Percentiles rank a stretch among this genome's conserved stretches.
These are phyloP conservation scores for Idaea aversata DNA, from an alignment of 2,888 invertebrate genomes.

Conservation along the genomic window DNA sequence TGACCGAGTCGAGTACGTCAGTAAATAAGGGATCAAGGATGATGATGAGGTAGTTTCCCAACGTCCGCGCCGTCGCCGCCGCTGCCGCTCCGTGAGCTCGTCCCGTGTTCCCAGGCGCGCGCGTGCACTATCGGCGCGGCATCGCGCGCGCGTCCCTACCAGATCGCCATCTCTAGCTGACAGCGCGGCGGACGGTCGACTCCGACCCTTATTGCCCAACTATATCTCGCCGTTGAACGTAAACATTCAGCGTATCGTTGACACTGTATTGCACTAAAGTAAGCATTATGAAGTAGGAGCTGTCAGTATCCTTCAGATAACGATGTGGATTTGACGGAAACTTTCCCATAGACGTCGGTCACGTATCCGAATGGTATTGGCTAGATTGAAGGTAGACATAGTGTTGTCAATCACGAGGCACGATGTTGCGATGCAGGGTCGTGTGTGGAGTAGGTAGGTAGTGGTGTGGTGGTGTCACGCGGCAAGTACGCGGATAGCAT, in stretches of 20 bases:
- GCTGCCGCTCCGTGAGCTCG: background rate
- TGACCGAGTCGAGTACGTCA: background rate
- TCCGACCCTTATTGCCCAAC: background rate
- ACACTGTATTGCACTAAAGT: background rate
- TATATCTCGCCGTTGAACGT: background rate
- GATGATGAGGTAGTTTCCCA: slow-evolving; percentile 3
- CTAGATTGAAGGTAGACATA: background rate
- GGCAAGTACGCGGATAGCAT: slow-evolving; percentile 45
- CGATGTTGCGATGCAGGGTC: background rate
- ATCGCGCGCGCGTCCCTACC: slow-evolving; percentile 25
- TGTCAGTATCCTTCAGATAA: background rate
- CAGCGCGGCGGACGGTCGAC: slow-evolving; percentile 5
- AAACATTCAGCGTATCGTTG: background rate
- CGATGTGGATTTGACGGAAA: background rate
- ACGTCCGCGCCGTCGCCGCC: background rate
- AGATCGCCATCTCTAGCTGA: slow-evolving; percentile 8
- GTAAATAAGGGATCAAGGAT: background rate
- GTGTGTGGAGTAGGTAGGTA: slow-evolving; percentile 12
- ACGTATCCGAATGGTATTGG: background rate
- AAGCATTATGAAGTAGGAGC: background rate
- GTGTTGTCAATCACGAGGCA: background rate
- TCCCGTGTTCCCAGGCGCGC: slow-evolving; percentile 29
- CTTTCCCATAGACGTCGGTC: slow-evolving; percentile 1
- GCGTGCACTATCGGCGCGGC: slow-evolving; percentile 34
- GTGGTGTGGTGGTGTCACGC: slow-evolving; percentile 41